Evolutionary conservation across 2,113 vertebrate genomes (phyloP).

Genomic region (Syngnathus scovelli): DNA sequence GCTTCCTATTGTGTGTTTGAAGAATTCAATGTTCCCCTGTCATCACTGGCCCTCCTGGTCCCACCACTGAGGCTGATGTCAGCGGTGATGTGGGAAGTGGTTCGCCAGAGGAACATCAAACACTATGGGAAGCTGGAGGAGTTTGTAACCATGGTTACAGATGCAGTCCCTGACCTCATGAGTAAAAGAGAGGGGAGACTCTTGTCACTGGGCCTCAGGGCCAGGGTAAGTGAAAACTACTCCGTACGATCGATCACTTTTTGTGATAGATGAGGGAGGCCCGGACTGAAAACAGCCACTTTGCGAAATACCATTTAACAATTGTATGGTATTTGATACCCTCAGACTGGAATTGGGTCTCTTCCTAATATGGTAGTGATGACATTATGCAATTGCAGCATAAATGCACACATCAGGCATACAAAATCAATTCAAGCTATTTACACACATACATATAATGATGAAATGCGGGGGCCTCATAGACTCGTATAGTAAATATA

Average conservation of each 20-base stretch:
- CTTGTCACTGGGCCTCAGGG: constrained; percentile 77
- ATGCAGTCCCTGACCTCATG: constrained; percentile 75
- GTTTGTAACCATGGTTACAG: constrained; percentile 74
- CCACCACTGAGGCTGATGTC: constrained; percentile 73
- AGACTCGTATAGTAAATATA: too few species aligned
- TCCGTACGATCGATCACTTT: background rate
- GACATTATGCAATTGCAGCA: too few species aligned
- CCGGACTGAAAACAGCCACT: too few species aligned
- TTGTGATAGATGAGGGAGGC: background rate
- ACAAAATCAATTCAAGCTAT: too few species aligned
- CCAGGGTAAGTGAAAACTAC: constrained; percentile 67
- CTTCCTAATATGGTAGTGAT: too few species aligned
- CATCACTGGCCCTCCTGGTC: constrained; percentile 67
- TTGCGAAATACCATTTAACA: too few species aligned
- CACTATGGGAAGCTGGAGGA: constrained; percentile 77
- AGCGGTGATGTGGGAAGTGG: constrained; percentile 75
- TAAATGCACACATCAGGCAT: too few species aligned
- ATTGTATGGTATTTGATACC: too few species aligned
- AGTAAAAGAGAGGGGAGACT: constrained; percentile 75
- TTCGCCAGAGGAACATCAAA: constrained; percentile 63
- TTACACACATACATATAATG: too few species aligned
- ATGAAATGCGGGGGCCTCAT: too few species aligned
- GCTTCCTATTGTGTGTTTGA: background rate
- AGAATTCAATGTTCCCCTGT: constrained; percentile 66
- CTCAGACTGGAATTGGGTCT: too few species aligned